phyloP scores from a whole-genome alignment of 2,113 vertebrate species.

The Cyphomyrus discorhynchus region DNA sequence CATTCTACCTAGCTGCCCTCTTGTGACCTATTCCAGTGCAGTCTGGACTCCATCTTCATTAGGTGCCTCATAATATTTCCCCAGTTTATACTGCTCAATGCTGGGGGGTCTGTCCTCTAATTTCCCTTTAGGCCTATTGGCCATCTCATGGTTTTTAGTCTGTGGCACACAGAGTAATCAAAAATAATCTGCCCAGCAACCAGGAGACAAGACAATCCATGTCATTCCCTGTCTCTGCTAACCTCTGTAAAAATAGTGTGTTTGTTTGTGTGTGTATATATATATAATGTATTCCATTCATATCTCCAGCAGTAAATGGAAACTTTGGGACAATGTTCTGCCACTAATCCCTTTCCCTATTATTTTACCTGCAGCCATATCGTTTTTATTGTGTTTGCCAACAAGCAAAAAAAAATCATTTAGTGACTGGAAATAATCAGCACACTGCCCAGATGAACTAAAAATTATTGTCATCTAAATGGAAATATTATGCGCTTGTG shows the following conservation, averaged over 20 bases:
- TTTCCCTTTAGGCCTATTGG: slow-evolving; percentile 67
- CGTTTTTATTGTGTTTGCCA: slow-evolving; percentile 72
- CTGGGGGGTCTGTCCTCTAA: slow-evolving; percentile 59
- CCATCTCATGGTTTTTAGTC: slow-evolving; percentile 61
- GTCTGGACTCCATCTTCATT: slow-evolving; percentile 48
- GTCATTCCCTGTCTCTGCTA: slow-evolving; percentile 38
- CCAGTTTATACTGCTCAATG: slow-evolving; percentile 49
- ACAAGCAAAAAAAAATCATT: slow-evolving; percentile 49
- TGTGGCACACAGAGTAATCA: slow-evolving; percentile 70
- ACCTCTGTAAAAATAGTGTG: neutral
- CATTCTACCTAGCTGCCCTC: slow-evolving; percentile 15
- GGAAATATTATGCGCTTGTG: slow-evolving; percentile 26
- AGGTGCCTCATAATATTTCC: slow-evolving; percentile 46
- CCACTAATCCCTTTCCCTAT: slow-evolving; percentile 43
- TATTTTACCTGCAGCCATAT: slow-evolving; percentile 36
- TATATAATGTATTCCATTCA: neutral
- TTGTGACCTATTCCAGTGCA: slow-evolving; percentile 40
- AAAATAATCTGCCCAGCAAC: slow-evolving; percentile 74
- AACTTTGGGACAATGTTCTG: slow-evolving; percentile 64
- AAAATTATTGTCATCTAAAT: neutral
- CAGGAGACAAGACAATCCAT: slow-evolving; percentile 49
- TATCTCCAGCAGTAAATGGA: slow-evolving; percentile 66
- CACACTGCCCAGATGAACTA: neutral
- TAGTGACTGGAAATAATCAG: slow-evolving; percentile 43
- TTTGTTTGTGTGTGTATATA: neutral